Conservation (phyloP, 1,140 invertebrate species). For the Drosophila tsacasi region DNA sequence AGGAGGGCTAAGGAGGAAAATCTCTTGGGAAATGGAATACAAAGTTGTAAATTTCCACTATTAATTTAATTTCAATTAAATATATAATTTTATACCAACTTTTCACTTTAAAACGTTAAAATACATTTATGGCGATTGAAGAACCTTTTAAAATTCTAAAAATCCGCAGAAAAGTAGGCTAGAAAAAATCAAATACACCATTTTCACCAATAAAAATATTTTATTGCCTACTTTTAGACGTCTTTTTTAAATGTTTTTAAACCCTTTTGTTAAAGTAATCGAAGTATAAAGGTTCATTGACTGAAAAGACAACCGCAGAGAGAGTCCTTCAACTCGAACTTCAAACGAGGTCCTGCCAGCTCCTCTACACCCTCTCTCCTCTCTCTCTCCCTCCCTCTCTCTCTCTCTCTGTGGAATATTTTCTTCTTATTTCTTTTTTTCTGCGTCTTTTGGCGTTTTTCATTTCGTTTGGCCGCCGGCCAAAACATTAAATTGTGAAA, state of each 20-base stretch:
- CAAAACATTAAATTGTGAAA: constrained; percentile 83
- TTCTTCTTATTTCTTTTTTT: constrained; percentile 7
- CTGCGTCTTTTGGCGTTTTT: constrained; percentile 43
- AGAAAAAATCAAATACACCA: fast-evolving
- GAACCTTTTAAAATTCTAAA: too few species aligned
- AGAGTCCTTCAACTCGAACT: constrained; percentile 30
- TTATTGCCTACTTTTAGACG: neutral
- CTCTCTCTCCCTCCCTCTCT: constrained; percentile 3
- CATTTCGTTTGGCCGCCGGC: constrained; percentile 62
- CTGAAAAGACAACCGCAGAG: neutral
- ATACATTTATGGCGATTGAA: too few species aligned
- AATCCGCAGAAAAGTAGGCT: too few species aligned
- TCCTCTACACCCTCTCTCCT: neutral
- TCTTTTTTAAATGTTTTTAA: neutral
- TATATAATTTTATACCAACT: too few species aligned
- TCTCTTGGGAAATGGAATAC: too few species aligned
- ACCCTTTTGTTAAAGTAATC: neutral
- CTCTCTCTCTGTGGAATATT: constrained; percentile 1
- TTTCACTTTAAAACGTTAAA: too few species aligned
- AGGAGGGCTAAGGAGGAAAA: too few species aligned
- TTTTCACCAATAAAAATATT: neutral
- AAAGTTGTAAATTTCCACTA: too few species aligned
- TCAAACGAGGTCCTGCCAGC: constrained; percentile 17
- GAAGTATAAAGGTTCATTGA: constrained; percentile 3
- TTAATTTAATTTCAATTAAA: too few species aligned